Percentiles rank a stretch among this genome's conserved stretches.
phyloP scores from a whole-genome alignment of 2,888 invertebrate genomes.

The Melanostoma scalare region DNA sequence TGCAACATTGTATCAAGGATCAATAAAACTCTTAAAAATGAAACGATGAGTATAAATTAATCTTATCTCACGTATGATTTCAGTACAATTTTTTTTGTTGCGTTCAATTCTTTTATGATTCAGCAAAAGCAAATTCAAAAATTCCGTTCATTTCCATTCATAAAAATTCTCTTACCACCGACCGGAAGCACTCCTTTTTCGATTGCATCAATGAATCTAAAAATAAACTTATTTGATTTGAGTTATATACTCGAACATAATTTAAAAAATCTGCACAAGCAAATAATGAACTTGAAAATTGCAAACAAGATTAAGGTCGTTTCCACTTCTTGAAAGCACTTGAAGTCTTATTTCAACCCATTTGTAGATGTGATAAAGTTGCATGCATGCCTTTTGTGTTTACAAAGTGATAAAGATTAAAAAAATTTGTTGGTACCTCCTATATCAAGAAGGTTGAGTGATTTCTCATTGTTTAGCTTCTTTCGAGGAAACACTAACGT shows the following conservation, averaged over 20 bases:
- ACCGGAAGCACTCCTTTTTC: not conserved
- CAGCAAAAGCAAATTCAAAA: not conserved
- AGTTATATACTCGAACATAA: not conserved
- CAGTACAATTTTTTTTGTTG: not conserved
- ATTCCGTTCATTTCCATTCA: not conserved
- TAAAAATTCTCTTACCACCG: not conserved
- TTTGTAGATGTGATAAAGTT: not conserved
- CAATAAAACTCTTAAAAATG: too few relatives aligned
- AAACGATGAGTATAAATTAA: too few relatives aligned
- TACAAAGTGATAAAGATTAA: constrained; percentile 11
- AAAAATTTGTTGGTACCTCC: too few relatives aligned
- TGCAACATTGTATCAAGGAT: not conserved
- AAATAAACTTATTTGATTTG: not conserved
- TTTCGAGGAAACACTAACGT: too few relatives aligned
- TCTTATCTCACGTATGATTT: too few relatives aligned
- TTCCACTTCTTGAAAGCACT: too few relatives aligned
- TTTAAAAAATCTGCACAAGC: not conserved
- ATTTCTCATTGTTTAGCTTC: too few relatives aligned
- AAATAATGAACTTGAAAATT: constrained; percentile 24
- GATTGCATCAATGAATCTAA: not conserved
- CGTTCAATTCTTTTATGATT: too few relatives aligned
- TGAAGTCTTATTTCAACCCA: not conserved
- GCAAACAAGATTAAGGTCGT: not conserved
- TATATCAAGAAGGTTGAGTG: too few relatives aligned
- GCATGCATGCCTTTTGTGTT: constrained; percentile 22